Evolutionary conservation across 2,888 invertebrate genomes (phyloP), one percentile per base, ranked within the genome.

Genomic region (Bhutanitis thaidina): DNA sequence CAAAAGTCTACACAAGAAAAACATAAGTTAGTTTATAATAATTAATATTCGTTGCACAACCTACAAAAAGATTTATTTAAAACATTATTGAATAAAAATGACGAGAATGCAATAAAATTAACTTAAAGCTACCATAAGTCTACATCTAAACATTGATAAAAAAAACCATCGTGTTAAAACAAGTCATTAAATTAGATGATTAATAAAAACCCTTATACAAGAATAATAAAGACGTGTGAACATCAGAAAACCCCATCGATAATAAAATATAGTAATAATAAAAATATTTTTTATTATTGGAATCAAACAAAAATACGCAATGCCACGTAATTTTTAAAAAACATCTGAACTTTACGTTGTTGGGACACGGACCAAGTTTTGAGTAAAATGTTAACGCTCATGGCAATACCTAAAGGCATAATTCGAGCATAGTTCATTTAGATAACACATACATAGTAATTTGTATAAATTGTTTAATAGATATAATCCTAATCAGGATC

Each of bases 1-100:
- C 70, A 64, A 63, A 59, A 55, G 55, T 57, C 55, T 55, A 59
- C 43, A 58, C 49, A 52, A 58, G 57, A 53, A 52, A 55, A 60
- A 48, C 49, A 59, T 54, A 54, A 58, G 57, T 55, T 30, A 57
- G 43, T 47, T 55, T 57, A 20, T 5, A 20, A 20, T 20, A 51
- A 60, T 58, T 55, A 52, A 59, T 60, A 65, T 69, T 76, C 70
- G 77, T 73, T 74, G 75, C 80, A 82, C 80, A 82, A 82, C 80
- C 77, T 73, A 75, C 57, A 54, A 54, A 61, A 56, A 62, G 52
- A 55, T 53, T 50, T 56, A 57, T 56, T 53, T 57, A 10, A 38
- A 44, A 32, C 32, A 34, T 15, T 38, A 38, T 37, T 43, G 20
- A 20, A 43, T 43, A 38, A 46, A 34, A 52, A 52, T 43, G 46